Evolutionary conservation across 2,888 invertebrate genomes (phyloP).

Genomic region (Apomyelois bistriatella): DNA sequence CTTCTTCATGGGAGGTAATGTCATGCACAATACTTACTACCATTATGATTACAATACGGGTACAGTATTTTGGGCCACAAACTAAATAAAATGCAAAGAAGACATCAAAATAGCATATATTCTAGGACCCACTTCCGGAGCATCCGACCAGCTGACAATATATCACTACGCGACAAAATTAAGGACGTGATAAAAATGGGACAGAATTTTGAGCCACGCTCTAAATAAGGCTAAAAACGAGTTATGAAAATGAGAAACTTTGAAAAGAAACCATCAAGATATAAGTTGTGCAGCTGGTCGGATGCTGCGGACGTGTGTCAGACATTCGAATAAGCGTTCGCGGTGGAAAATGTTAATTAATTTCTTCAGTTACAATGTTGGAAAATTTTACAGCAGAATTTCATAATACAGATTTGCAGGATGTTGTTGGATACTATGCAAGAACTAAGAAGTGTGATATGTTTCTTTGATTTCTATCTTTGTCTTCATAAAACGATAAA

Average conservation of each 20-base stretch:
- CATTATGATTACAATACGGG: no score
- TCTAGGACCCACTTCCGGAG: no score
- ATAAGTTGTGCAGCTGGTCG: constrained; percentile 24
- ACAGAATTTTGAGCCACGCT: not conserved
- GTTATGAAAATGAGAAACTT: constrained; percentile 39
- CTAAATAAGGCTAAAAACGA: constrained; percentile 38
- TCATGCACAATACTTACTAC: no score
- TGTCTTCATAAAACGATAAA: no score
- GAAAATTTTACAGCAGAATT: not conserved
- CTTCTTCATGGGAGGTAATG: no score
- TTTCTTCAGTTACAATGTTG: constrained; percentile 2
- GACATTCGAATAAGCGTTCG: constrained; percentile 8
- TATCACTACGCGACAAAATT: not conserved
- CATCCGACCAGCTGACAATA: no score
- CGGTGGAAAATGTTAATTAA: constrained; percentile 10
- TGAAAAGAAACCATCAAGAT: constrained; percentile 44
- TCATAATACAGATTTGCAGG: no score
- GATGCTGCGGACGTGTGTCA: constrained; percentile 17
- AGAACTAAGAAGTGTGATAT: not conserved
- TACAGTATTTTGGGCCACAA: no score
- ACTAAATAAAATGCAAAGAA: no score
- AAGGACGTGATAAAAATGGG: not conserved
- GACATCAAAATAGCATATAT: no score
- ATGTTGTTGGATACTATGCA: not conserved
- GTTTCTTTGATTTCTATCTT: no score